Conservation (phyloP, 1,140 invertebrate species). For the Drosophila bifasciata region DNA sequence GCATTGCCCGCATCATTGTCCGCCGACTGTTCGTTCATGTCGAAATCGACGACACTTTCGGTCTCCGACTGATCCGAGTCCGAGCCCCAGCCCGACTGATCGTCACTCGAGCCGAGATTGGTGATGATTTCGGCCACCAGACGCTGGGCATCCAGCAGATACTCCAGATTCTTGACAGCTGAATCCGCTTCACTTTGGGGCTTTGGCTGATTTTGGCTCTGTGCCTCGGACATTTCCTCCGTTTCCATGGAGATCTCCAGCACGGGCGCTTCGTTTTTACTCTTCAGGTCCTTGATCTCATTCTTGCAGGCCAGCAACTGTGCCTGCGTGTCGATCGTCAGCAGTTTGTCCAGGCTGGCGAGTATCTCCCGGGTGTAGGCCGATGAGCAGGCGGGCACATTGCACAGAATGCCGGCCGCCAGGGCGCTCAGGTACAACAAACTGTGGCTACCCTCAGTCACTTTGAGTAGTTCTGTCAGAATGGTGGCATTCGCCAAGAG, state of each 20-base stretch:
- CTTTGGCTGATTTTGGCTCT: conserved; percentile 5
- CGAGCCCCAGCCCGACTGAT: conserved; percentile 48
- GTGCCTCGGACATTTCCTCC: conserved; percentile 35
- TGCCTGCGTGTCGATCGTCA: conserved; percentile 30
- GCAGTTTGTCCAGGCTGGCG: conserved; percentile 28
- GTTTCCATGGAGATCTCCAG: conserved; percentile 48
- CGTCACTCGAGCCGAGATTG: conserved; percentile 88
- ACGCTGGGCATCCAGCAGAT: conserved; percentile 87
- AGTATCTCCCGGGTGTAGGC: conserved; percentile 46
- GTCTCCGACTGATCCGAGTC: conserved; percentile 62
- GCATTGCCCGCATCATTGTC: conserved; percentile 58
- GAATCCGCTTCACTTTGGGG: conserved; percentile 41
- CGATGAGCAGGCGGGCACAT: conserved; percentile 83
- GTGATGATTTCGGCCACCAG: conserved; percentile 88
- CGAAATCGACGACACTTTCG: conserved; percentile 72
- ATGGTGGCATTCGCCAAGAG: conserved; percentile 85
- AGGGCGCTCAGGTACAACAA: conserved; percentile 85
- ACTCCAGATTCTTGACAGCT: conserved; percentile 84
- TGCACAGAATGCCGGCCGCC: conserved; percentile 84
- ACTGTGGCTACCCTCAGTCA: conserved; percentile 81
- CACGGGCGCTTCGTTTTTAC: conserved; percentile 33
- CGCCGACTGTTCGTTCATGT: conserved; percentile 40
- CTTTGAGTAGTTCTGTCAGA: conserved; percentile 84
- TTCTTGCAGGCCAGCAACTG: conserved; percentile 10
- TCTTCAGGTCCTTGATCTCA: conserved; percentile 9